These are phyloP conservation scores for Morone chrysops DNA, from an alignment of 2,113 vertebrate species.

Conservation along the genomic window DNA sequence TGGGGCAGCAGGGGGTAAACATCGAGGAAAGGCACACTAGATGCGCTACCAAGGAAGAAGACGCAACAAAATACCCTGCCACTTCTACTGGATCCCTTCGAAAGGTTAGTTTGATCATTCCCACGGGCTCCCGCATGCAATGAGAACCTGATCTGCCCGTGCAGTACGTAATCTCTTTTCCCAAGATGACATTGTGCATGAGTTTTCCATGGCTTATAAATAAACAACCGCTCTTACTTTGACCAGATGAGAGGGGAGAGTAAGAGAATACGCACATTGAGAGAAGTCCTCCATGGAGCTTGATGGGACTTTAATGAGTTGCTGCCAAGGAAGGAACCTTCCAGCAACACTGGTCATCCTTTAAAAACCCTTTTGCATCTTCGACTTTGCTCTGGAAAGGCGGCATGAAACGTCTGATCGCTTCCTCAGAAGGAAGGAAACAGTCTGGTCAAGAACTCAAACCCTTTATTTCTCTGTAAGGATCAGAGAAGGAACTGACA, in stretches of 20 bases:
- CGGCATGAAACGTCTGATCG: slow-evolving; percentile 18
- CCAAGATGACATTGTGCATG: slow-evolving; percentile 48
- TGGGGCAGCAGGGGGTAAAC: slow-evolving; percentile 9
- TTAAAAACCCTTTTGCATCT: neutral
- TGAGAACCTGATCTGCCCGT: slow-evolving; percentile 52
- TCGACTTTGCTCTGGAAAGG: slow-evolving; percentile 2
- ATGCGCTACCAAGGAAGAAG: neutral
- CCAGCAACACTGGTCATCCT: neutral
- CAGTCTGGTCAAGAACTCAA: neutral
- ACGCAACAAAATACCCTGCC: neutral
- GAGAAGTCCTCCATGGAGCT: slow-evolving; percentile 54
- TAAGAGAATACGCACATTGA: slow-evolving; percentile 34
- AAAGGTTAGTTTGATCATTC: slow-evolving; percentile 62
- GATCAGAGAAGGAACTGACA: neutral
- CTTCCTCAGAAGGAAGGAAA: neutral
- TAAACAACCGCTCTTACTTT: slow-evolving; percentile 63
- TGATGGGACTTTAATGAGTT: slow-evolving; percentile 52
- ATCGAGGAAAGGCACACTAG: slow-evolving; percentile 25
- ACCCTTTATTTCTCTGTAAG: neutral
- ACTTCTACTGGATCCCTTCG: slow-evolving; percentile 40
- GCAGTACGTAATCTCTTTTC: slow-evolving; percentile 45
- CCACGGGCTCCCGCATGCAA: neutral
- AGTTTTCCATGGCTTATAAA: slow-evolving; percentile 65
- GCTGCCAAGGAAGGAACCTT: slow-evolving; percentile 29
- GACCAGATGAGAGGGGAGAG: slow-evolving; percentile 53